Evolutionary conservation across 1,140 invertebrate species (phyloP), one percentile per base, ranked within the genome.

Genomic region (Euwallacea similis): DNA sequence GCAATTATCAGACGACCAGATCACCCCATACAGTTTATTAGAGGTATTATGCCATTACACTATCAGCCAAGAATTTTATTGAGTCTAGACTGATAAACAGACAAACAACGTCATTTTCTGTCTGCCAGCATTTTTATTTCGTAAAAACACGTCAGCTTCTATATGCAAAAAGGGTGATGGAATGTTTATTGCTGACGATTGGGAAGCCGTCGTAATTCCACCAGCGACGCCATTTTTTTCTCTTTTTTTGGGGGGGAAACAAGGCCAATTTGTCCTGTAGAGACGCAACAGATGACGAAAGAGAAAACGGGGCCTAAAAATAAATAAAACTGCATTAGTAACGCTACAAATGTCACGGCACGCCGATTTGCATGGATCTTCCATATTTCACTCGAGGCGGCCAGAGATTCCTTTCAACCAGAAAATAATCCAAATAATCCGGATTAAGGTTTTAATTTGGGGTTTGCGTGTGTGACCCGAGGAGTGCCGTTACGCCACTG

Each of bases 61-160:
- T 33, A 33, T 33, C 21, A 33, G 21, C 21, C 21, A 33, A 11
- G 54, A 56, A 56, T 11, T 56, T 56, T 56, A 56, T 56, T 56
- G 54, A 56, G 54, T 56, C 54, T 56, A 56, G 54, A 56, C 54
- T 56, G 8, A 9, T 13, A 56, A 56, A 16, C 54, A 56, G 54
- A 56, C 54, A 56, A 16, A 56, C 16, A 56, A 13, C 54, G 54
- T 56, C 54, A 56, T 56, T 13, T 56, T 56, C 54, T 16, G 16
- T 56, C 11, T 56, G 8, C 15, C 8, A 33, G 21, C 21, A 33
- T 33, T 33, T 33, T 33, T 33, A 33, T 33, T 33, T 33, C 13
- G 46, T 11, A 6, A 13, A 50, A 50, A 50, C 46, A 50, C 46
- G 46, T 50, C 9, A 50, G 13, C 46, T 50, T 50, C 13, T 50